phyloP scores from a whole-genome alignment of 2,113 vertebrate species.

The Archilochus colubris region DNA sequence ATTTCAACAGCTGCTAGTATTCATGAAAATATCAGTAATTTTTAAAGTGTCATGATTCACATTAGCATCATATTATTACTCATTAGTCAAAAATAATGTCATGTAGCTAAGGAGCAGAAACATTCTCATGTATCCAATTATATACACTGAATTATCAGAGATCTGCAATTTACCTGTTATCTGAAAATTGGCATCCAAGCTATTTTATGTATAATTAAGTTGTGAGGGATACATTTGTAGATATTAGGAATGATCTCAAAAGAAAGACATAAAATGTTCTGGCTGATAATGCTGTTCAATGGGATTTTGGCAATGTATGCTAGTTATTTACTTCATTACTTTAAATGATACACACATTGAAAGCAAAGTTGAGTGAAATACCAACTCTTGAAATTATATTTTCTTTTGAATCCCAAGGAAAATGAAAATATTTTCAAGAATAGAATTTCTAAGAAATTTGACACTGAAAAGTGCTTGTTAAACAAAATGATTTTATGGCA shows the following conservation, averaged over 20 bases:
- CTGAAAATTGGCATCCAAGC: neutral
- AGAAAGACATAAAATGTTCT: neutral
- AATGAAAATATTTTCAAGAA: neutral
- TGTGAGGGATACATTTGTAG: neutral
- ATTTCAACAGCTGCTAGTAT: conserved; percentile 18
- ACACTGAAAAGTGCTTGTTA: neutral
- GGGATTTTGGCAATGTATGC: neutral
- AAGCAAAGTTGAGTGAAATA: neutral
- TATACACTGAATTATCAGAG: neutral
- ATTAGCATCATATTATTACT: neutral
- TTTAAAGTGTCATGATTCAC: neutral
- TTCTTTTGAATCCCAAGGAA: neutral
- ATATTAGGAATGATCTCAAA: neutral
- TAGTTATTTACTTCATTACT: neutral
- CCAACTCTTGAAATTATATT: neutral
- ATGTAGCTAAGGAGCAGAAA: neutral
- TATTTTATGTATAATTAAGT: neutral
- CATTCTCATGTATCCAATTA: neutral
- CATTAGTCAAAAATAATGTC: neutral
- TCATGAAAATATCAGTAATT: conserved; percentile 11
- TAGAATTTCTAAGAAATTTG: neutral
- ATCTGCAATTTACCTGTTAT: neutral
- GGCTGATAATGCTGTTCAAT: neutral
- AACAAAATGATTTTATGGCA: neutral
- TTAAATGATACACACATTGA: neutral